A percentile compares a stretch with the other conserved stretches of the same genome.
These are phyloP conservation scores for Nerophis lumbriciformis DNA, from an alignment of 2,113 vertebrate genomes.

Conservation along the genomic window DNA sequence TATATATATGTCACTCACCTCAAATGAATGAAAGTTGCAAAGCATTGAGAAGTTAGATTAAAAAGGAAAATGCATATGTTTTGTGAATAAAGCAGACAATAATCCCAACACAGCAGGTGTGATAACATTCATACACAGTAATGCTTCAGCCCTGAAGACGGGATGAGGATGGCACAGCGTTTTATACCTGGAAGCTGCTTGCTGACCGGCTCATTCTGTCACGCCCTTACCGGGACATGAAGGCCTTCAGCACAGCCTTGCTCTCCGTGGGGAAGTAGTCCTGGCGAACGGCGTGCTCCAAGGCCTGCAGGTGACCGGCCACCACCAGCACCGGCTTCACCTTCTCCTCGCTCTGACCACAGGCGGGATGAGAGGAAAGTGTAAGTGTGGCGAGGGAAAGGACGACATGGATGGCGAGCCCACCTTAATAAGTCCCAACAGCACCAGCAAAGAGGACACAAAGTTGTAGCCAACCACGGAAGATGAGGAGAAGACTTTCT, in stretches of 20 bases:
- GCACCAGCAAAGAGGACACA: constrained; percentile 82
- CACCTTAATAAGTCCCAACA: constrained; percentile 93
- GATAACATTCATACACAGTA: constrained; percentile 2
- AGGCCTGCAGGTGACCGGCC: constrained; percentile 82
- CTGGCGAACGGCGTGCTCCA: constrained; percentile 90
- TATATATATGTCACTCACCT: too few relatives aligned
- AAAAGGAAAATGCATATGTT: too few relatives aligned
- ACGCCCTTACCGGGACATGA: constrained; percentile 87
- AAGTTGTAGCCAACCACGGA: constrained; percentile 82
- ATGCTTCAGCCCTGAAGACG: constrained; percentile 12
- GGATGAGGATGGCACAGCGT: not conserved
- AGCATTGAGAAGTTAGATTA: too few relatives aligned
- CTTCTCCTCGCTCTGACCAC: constrained; percentile 87
- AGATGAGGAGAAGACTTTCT: constrained; percentile 79
- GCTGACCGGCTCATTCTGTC: constrained; percentile 52
- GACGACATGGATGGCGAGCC: not conserved
- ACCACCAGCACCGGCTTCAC: constrained; percentile 82
- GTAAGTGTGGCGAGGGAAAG: not conserved
- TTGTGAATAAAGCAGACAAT: too few relatives aligned
- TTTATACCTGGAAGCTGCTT: constrained; percentile 50
- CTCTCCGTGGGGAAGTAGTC: constrained; percentile 89
- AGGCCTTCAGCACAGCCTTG: constrained; percentile 80
- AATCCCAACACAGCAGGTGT: constrained; percentile 2
- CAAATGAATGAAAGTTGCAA: too few relatives aligned
- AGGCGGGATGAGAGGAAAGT: too few relatives aligned